A percentile compares a stretch with the other conserved stretches of the same genome.
These are phyloP conservation scores for Canis aureus DNA, from an alignment of 2,113 vertebrate species.

Conservation along the genomic window DNA sequence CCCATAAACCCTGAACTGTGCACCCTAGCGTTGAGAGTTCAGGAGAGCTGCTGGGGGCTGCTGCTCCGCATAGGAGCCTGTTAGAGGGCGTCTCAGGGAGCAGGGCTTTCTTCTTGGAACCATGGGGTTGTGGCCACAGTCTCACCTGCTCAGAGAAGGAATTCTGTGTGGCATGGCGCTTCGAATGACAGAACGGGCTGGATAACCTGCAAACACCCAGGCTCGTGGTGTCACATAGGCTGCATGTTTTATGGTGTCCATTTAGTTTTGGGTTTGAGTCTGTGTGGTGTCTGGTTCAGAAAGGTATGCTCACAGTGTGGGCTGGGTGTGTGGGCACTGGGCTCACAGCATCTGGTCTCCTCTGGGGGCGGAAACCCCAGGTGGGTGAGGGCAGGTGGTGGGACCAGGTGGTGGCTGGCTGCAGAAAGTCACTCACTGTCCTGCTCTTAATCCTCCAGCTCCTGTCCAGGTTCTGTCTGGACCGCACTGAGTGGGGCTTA, in stretches of 20 bases:
- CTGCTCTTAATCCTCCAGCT: background rate
- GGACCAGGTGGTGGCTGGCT: background rate
- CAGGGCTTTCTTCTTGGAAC: background rate
- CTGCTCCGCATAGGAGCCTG: background rate
- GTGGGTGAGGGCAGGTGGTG: background rate
- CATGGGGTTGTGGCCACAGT: no score
- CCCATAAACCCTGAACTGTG: fast-evolving
- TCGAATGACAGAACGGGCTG: no score
- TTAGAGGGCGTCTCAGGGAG: background rate
- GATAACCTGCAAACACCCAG: background rate
- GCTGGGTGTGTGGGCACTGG: background rate
- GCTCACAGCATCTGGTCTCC: background rate
- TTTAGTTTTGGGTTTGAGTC: background rate
- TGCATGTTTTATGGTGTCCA: background rate
- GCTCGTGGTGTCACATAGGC: background rate
- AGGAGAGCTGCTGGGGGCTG: background rate
- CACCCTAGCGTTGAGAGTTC: fast-evolving
- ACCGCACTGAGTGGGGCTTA: fast-evolving
- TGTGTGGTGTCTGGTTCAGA: background rate
- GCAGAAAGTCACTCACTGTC: fast-evolving
- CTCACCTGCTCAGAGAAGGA: no score
- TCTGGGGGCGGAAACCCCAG: background rate
- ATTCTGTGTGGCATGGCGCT: background rate
- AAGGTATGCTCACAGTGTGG: background rate
- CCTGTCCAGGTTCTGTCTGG: background rate